Conservation (phyloP, 2,797 vertebrate species). For the Pelochelys cantorii region DNA sequence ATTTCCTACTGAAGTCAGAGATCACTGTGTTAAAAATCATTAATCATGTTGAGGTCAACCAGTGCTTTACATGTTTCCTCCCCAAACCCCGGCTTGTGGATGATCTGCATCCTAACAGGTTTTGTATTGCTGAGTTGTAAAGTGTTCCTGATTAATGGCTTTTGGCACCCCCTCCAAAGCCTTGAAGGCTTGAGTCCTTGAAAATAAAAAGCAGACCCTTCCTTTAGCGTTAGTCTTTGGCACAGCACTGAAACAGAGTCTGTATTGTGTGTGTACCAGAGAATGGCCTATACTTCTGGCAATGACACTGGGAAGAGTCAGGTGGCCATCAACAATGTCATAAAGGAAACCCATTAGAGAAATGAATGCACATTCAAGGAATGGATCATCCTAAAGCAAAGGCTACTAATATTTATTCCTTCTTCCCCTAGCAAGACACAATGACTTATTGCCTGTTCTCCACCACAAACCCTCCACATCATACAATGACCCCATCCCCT, state of each 20-base stretch:
- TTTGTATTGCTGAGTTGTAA: slow-evolving; percentile 81
- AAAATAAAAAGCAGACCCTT: slow-evolving; percentile 85
- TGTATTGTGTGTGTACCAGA: slow-evolving; percentile 60
- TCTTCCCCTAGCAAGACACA: slow-evolving; percentile 8
- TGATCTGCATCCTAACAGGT: slow-evolving; percentile 81
- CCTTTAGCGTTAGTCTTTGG: slow-evolving; percentile 71
- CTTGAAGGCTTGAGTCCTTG: slow-evolving; percentile 81
- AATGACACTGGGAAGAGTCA: not conserved
- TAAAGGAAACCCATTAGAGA: slow-evolving; percentile 18
- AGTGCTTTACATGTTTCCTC: slow-evolving; percentile 77
- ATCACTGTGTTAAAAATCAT: slow-evolving; percentile 83
- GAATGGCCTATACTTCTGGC: not conserved
- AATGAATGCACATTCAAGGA: not conserved
- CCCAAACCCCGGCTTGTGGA: slow-evolving; percentile 73
- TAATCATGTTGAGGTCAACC: slow-evolving; percentile 83
- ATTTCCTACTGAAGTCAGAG: slow-evolving; percentile 68
- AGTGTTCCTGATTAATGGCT: slow-evolving; percentile 87
- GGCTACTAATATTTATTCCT: slow-evolving; percentile 16
- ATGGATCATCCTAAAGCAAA: not conserved
- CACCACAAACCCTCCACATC: not conserved
- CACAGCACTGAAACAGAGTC: slow-evolving; percentile 79
- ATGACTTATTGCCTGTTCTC: not conserved
- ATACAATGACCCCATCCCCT: not conserved
- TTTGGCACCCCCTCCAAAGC: slow-evolving; percentile 83
- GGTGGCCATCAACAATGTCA: not conserved